Evolutionary conservation across 1,140 invertebrate species (phyloP), one percentile per base, ranked within the genome.

Genomic region (Galleria mellonella): DNA sequence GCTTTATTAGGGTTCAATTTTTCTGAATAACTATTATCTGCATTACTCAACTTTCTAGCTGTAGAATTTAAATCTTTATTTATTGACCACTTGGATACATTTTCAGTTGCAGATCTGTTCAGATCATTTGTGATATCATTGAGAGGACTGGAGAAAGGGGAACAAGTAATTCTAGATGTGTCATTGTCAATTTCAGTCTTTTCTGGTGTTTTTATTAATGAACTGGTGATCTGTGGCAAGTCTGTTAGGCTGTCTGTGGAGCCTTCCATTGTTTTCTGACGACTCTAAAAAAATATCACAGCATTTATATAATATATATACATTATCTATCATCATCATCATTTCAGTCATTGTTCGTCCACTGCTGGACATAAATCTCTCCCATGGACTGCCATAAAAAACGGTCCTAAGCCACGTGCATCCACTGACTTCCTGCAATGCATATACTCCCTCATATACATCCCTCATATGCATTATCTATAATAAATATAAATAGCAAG

Each of bases 91-190:
- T n/a, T 11, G 40, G 15, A 13, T 48, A 57, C 30, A 37, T 37
- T 17, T 15, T 15, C 17, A 37, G 14, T 11, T 12, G 5, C 17
- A 13, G 13, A 17, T 17, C 52, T 42, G 11, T 66, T 55, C 12
- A 62, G 43, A 47, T 64, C 57, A 44, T 71, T 69, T 0, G 69
- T 77, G 0, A 79, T 57, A 12, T 79, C 65, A 8, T 62, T 54
- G 4, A 71, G 17, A 0, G 79, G 74, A 37, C 72, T 81, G 0
- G 47, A 23, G 41, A 83, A 69, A 2, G 79, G 72, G 0, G 76
- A 83, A 45, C 74, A 79, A 1, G 63, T 56, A n/a, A 78, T 14
- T 48, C 48, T 62, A 0, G 75, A 72, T 15, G 39, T 32, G 27
- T 76, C 54, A 8, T 17, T 11, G 5, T 57, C 46, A 4, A 23